Evolutionary conservation across 2,797 vertebrate species (phyloP).

Genomic region (Columba guinea): DNA sequence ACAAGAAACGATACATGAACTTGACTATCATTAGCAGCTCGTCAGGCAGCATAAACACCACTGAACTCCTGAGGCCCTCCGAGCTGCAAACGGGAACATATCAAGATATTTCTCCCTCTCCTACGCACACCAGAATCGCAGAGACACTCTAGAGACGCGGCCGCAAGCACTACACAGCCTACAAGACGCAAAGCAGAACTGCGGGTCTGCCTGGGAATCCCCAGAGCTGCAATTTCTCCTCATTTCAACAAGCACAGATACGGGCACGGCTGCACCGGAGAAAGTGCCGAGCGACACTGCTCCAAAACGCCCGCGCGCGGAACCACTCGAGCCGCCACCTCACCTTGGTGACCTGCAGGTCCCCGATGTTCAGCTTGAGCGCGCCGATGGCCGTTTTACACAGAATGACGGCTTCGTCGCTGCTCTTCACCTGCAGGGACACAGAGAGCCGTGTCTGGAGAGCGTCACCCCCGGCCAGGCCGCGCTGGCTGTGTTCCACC

Average conservation of each 20-base stretch:
- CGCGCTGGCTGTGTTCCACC: too few relatives aligned
- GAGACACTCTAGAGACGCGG: too few relatives aligned
- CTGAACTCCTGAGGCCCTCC: not conserved
- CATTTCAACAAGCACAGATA: too few relatives aligned
- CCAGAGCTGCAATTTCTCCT: not conserved
- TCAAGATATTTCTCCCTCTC: not conserved
- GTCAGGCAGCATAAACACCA: fast-evolving
- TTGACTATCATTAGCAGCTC: not conserved
- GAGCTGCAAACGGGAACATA: fast-evolving
- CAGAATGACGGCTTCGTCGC: constrained; percentile 91
- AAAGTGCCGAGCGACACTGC: not conserved
- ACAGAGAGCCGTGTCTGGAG: not conserved
- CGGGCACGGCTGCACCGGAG: fast-evolving
- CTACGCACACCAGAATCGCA: not conserved
- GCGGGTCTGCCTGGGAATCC: fast-evolving
- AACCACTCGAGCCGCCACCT: not conserved
- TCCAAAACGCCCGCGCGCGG: fast-evolving
- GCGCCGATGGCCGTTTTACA: constrained; percentile 95
- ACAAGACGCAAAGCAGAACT: not conserved
- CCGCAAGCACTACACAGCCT: fast-evolving
- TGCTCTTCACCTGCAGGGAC: constrained; percentile 88
- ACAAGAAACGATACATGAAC: not conserved
- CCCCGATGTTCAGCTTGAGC: constrained; percentile 92
- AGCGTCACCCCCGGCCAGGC: not conserved
- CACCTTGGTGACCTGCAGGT: constrained; percentile 96